Base-by-base conservation (phyloP, 2,797 vertebrate genomes). In the Pterois miles region DNA sequence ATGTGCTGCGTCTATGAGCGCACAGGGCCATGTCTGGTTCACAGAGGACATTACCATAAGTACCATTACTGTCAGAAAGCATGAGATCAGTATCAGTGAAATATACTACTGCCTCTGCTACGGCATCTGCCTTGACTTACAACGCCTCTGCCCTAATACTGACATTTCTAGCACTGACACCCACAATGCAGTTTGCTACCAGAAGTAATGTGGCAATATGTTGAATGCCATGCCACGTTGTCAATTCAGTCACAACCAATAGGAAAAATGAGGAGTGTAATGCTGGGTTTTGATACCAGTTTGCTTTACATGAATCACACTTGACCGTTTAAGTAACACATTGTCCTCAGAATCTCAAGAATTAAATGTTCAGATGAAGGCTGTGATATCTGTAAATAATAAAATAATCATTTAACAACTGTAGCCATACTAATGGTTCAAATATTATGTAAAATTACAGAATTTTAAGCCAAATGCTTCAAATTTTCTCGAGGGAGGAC, bases 21-120 rank as follows among this genome's bases (percentile, higher is more conserved):
- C 74, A 80, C 59, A 74, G 81, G 88, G 88, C 84, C 83, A 86
- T 87, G 91, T 92, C 87, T 92, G 90, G 88, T 91, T 90, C 89
- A 90, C 79, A 29, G 86, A 91, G 86, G 86, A 90, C 88, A 93
- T 92, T 90, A 93, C 82, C 91, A 92, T 93, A 92, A 91, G 88
- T 90, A 91, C 85, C 81, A 91, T 93, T 91, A 91, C 88, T 92
- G 91, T 93, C 90, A 90, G 76, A 84, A 78, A 77, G 80, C 86
- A 87, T 88, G 88, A 90, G 89, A 92, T 92, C 88, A 84, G 76
- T 89, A 88, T 90, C 86, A 50, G 58, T 86, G 83, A 88, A 91
- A 93, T 91, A 92, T 87, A 86, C 84, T 66, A 50, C 81, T 65
- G 77, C 79, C 34, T 68, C 81, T 5, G 52, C 76, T 60, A 16